Evolutionary conservation across 2,888 invertebrate species (phyloP).

Genomic region (Agriopis aurantiaria): DNA sequence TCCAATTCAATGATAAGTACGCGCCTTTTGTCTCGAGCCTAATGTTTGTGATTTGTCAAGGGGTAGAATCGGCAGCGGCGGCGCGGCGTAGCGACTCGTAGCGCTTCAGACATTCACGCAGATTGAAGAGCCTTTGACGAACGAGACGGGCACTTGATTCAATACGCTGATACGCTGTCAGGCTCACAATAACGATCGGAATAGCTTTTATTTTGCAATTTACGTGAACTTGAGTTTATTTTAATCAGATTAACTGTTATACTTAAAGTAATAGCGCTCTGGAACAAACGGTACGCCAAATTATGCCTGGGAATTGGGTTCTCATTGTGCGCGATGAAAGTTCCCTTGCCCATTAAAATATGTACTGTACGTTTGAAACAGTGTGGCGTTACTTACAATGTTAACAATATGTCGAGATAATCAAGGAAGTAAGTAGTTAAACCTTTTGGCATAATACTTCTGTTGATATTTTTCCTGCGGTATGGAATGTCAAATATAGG

Average conservation of each 20-base stretch:
- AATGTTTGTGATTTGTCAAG: slow-evolving; percentile 42
- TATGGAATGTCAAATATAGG: slow-evolving; percentile 15
- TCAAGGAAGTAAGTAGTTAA: slow-evolving; percentile 2
- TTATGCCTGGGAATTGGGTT: slow-evolving; percentile 81
- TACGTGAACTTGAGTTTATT: slow-evolving; percentile 65
- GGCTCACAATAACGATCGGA: slow-evolving; percentile 55
- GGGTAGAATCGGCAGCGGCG: slow-evolving; percentile 27
- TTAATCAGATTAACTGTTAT: slow-evolving; percentile 75
- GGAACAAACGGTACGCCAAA: slow-evolving; percentile 82
- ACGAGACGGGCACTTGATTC: slow-evolving; percentile 44
- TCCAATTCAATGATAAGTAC: slow-evolving; percentile 30
- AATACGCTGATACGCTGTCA: slow-evolving; percentile 11
- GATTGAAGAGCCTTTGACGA: slow-evolving; percentile 52
- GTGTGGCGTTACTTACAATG: slow-evolving; percentile 9
- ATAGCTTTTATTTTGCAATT: slow-evolving; percentile 58
- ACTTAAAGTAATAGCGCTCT: slow-evolving; percentile 67
- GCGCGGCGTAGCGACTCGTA: slow-evolving; percentile 60
- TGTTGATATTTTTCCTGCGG: not conserved
- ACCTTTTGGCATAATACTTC: not conserved
- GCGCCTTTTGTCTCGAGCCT: slow-evolving; percentile 37
- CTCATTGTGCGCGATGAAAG: slow-evolving; percentile 72
- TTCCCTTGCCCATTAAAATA: slow-evolving; percentile 52
- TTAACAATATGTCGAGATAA: not conserved
- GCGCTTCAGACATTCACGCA: slow-evolving; percentile 50
- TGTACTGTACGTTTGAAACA: slow-evolving; percentile 15